phyloP scores from a whole-genome alignment of 2,888 invertebrate species.

The Stenichneumon culpator region DNA sequence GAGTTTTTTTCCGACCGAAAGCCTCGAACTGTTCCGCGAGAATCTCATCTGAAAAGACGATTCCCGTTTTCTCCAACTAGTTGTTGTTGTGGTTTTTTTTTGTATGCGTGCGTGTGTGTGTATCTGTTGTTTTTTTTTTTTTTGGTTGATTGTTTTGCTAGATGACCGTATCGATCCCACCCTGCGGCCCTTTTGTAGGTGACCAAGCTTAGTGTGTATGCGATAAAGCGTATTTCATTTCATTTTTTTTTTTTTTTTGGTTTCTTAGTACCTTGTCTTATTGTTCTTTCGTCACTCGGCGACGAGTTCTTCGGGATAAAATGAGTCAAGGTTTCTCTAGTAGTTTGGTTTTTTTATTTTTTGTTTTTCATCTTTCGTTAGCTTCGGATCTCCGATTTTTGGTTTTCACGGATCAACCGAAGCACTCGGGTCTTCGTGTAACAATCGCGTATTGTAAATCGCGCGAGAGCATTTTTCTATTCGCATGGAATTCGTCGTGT shows the following conservation, averaged over 20 bases:
- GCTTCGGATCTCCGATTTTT: neutral
- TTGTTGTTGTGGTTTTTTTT: slow-evolving; percentile 49
- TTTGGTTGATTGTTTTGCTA: slow-evolving; percentile 48
- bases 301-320: slow-evolving; percentile 23
- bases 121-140: slow-evolving; percentile 54
- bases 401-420: neutral
- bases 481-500: slow-evolving; percentile 77
- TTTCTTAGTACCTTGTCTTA: slow-evolving; percentile 51
- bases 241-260: slow-evolving; percentile 49
- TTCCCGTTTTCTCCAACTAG: slow-evolving; percentile 67
- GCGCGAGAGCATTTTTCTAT: slow-evolving; percentile 26
- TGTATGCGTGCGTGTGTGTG: slow-evolving; percentile 28
- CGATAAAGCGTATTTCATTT: slow-evolving; percentile 62
- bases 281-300: slow-evolving; percentile 34
- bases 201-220: slow-evolving; percentile 65
- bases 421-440: slow-evolving; percentile 44
- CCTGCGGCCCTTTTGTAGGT: slow-evolving; percentile 50
- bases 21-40: slow-evolving; percentile 64
- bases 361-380: slow-evolving; percentile 22
- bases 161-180: slow-evolving; percentile 58
- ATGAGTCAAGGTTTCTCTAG: slow-evolving; percentile 28
- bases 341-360: slow-evolving; percentile 20
- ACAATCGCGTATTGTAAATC: slow-evolving; percentile 40
- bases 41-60: slow-evolving; percentile 74
- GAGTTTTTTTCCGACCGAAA: slow-evolving; percentile 69